A percentile compares a stretch with the other conserved stretches of the same genome.
These are phyloP conservation scores for Guaruba guarouba DNA, from an alignment of 2,113 vertebrate genomes.

Conservation along the genomic window DNA sequence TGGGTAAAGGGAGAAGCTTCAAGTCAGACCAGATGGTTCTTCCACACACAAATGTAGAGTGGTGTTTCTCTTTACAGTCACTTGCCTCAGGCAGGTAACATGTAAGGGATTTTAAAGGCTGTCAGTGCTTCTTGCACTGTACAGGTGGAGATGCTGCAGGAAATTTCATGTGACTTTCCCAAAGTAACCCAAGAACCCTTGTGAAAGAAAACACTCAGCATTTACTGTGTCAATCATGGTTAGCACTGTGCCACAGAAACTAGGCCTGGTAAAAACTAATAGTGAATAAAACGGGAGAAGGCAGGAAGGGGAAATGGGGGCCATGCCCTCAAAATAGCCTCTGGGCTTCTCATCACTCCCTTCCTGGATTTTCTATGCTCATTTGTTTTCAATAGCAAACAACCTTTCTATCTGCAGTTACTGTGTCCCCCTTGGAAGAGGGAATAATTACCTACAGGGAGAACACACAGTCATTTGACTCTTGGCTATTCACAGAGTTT, in stretches of 20 bases:
- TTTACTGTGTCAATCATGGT: neutral
- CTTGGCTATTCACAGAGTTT: neutral
- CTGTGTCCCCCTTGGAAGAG: rapidly evolving
- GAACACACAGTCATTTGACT: neutral
- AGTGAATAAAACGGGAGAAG: neutral
- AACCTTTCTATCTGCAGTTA: neutral
- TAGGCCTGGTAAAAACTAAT: neutral
- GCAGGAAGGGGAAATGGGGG: neutral
- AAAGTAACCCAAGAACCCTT: neutral
- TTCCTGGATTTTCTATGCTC: neutral
- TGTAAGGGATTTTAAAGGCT: neutral
- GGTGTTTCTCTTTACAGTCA: neutral
- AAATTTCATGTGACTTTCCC: neutral
- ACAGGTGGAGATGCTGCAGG: neutral
- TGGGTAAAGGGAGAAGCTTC: neutral
- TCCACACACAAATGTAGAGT: rapidly evolving
- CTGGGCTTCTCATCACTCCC: neutral
- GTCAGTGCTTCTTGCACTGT: neutral
- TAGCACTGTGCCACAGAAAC: neutral
- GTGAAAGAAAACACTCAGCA: neutral
- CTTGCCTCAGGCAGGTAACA: neutral
- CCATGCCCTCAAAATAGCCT: neutral
- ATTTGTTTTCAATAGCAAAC: neutral
- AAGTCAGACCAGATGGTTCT: neutral
- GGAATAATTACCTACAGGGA: neutral